These are phyloP conservation scores for Halichondria panicea DNA, from an alignment of 37 sponge, comb jelly and placozoan genomes.

Conservation along the genomic window DNA sequence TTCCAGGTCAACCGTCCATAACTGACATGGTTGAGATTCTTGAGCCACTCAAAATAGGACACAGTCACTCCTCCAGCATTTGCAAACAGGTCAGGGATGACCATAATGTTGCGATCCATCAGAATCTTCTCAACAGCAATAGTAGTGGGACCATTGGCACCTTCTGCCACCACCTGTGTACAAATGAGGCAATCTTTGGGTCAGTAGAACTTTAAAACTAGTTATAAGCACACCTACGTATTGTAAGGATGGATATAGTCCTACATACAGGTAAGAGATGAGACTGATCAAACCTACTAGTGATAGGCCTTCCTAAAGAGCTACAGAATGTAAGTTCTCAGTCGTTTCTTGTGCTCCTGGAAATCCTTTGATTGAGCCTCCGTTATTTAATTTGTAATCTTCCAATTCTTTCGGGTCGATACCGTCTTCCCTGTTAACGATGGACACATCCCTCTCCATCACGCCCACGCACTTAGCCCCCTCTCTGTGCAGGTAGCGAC, in stretches of 20 bases:
- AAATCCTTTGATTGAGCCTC: slow-evolving; percentile 85
- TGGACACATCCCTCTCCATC: slow-evolving; percentile 89
- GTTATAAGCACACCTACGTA: no score
- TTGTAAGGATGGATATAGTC: no score
- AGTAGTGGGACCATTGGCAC: slow-evolving; percentile 98
- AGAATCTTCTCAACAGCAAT: slow-evolving; percentile 92
- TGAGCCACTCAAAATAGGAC: slow-evolving; percentile 99
- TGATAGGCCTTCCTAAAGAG: no score
- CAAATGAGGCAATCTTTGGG: no score
- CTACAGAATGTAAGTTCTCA: no score
- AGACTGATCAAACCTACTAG: no score
- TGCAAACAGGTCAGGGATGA: slow-evolving; percentile 96
- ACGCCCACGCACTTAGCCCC: slow-evolving; percentile 95
- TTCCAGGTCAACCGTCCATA: slow-evolving; percentile 95
- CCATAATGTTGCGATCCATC: slow-evolving; percentile 69
- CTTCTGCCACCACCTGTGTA: slow-evolving; percentile 94
- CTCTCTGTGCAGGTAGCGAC: slow-evolving; percentile 84
- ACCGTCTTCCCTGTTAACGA: slow-evolving; percentile 83
- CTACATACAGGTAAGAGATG: no score
- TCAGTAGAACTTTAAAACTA: no score
- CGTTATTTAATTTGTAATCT: slow-evolving; percentile 61
- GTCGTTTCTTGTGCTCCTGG: slow-evolving; percentile 82
- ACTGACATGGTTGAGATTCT: slow-evolving; percentile 99
- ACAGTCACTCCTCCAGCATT: slow-evolving; percentile 99
- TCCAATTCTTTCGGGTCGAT: slow-evolving; percentile 94